Conservation (phyloP, 2,797 vertebrate genomes). For the Phalanger gymnotis region DNA sequence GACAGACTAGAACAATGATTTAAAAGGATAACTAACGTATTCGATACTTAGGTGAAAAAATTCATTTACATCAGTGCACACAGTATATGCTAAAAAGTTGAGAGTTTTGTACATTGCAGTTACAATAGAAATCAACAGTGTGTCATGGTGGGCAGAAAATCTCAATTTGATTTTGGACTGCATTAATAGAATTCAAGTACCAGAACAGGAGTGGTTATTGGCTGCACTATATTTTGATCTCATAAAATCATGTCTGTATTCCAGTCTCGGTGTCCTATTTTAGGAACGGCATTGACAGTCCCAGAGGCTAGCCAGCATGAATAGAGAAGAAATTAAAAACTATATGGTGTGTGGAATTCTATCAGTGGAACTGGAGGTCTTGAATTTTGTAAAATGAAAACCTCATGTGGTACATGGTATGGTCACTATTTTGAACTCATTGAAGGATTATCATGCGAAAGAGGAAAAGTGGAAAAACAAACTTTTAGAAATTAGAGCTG, state of each 20-base stretch:
- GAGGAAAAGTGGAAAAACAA: background rate
- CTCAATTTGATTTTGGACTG: background rate
- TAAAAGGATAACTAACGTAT: background rate
- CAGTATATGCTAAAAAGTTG: background rate
- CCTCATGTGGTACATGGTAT: background rate
- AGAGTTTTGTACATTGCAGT: background rate
- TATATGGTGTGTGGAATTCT: background rate
- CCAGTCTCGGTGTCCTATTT: background rate
- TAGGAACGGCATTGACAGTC: background rate
- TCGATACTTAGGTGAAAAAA: background rate
- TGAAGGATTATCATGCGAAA: background rate
- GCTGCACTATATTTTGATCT: background rate
- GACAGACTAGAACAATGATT: background rate
- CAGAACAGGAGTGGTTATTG: background rate
- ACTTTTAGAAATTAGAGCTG: background rate
- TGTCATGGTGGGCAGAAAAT: background rate
- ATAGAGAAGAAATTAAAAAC: background rate
- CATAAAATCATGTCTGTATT: background rate
- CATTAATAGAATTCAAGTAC: background rate
- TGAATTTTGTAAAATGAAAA: background rate
- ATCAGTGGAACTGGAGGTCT: background rate
- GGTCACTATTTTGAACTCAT: background rate
- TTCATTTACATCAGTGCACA: background rate
- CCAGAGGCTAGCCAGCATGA: background rate
- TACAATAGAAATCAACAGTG: background rate